Percentiles rank a stretch among this genome's conserved stretches.
Evolutionary conservation across 2,888 invertebrate genomes (phyloP).

Genomic region (Schrankia costaestrigalis): DNA sequence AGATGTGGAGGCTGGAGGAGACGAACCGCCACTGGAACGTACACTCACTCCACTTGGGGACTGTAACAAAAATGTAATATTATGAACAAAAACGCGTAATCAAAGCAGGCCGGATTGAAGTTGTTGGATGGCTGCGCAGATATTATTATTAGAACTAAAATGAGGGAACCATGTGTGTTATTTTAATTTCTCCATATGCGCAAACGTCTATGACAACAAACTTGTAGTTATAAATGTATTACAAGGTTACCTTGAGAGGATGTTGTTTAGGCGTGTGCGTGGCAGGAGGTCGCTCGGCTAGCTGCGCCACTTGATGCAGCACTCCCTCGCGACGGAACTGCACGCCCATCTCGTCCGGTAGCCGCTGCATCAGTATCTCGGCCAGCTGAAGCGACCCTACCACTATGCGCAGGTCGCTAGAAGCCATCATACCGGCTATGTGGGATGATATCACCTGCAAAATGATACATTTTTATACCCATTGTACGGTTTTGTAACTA

Average conservation of each 20-base stretch:
- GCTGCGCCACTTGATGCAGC: conserved; percentile 89
- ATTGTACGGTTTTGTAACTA: not conserved
- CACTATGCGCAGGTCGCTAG: conserved; percentile 96
- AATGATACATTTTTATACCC: not conserved
- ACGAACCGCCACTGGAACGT: conserved; percentile 65
- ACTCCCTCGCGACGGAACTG: conserved; percentile 99
- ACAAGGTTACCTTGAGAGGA: conserved; percentile 58
- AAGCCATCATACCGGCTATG: conserved; percentile 99
- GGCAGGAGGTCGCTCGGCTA: conserved; percentile 46
- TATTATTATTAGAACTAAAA: no score
- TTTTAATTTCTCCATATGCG: no score
- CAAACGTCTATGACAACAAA: no score
- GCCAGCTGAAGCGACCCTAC: conserved; percentile 98
- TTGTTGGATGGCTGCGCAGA: no score
- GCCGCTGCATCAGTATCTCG: conserved; percentile 96
- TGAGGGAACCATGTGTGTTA: no score
- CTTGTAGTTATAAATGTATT: not conserved
- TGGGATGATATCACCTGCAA: conserved; percentile 92
- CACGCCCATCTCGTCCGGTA: conserved; percentile 96
- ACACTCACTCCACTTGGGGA: conserved; percentile 69
- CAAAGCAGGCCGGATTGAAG: not conserved
- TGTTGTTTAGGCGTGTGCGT: conserved; percentile 74
- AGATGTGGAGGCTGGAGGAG: conserved; percentile 71
- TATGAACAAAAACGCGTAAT: not conserved
- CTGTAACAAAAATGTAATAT: conserved; percentile 27